phyloP scores from a whole-genome alignment of 1,140 invertebrate genomes.

The Drosophila subpulchrella region DNA sequence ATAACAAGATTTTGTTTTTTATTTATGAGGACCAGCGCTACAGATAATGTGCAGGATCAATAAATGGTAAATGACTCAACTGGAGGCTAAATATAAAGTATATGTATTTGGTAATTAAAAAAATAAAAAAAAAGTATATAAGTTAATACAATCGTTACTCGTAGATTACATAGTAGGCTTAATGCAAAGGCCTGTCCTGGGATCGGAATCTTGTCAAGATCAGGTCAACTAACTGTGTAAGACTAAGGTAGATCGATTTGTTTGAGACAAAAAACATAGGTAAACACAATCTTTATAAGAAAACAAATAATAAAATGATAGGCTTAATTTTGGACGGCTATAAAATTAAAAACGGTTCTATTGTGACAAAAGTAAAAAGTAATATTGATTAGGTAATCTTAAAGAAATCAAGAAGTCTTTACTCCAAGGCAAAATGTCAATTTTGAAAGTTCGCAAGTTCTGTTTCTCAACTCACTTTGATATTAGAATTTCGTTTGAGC shows the following conservation, averaged over 20 bases:
- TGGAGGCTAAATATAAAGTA: conserved; percentile 27
- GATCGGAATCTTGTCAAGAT: conserved; percentile 21
- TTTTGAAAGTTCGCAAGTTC: background rate
- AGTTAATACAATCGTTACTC: conserved; percentile 28
- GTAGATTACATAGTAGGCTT: conserved; percentile 26
- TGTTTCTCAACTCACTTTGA: background rate
- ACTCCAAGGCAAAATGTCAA: background rate
- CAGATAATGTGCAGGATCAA: background rate
- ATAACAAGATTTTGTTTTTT: conserved; percentile 21
- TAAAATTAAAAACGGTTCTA: background rate
- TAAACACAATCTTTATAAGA: background rate
- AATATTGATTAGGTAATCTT: background rate
- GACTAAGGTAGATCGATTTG: conserved; percentile 9
- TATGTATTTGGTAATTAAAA: conserved; percentile 32
- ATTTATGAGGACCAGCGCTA: conserved; percentile 18
- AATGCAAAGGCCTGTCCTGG: conserved; percentile 32
- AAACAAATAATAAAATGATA: background rate
- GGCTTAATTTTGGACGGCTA: background rate
- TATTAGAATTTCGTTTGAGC: background rate
- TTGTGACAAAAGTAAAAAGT: background rate
- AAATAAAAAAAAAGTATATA: conserved; percentile 27
- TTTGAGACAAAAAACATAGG: conserved; percentile 4
- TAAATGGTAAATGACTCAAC: conserved; percentile 38
- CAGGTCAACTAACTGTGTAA: conserved; percentile 22
- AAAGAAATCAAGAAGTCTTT: background rate